These are phyloP conservation scores for Trichosurus vulpecula DNA, from an alignment of 2,797 vertebrate species.

Conservation along the genomic window DNA sequence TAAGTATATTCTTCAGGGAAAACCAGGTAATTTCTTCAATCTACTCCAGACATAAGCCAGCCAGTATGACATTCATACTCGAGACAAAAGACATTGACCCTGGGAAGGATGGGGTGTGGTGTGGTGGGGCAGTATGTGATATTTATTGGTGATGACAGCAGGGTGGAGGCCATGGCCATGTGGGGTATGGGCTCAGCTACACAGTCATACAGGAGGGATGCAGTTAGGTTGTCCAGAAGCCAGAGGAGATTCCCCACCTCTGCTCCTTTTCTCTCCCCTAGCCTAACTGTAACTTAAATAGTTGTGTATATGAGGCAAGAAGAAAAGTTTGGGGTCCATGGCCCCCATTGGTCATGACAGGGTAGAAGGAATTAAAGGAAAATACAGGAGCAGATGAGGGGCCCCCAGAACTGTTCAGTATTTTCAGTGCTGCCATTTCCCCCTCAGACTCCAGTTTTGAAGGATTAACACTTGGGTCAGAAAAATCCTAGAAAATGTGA, in stretches of 20 bases:
- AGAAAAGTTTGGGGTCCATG: constrained; percentile 31
- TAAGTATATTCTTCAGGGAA: not conserved
- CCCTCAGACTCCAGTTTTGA: not conserved
- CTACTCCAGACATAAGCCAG: not conserved
- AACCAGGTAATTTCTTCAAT: not conserved
- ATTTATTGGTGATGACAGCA: constrained; percentile 76
- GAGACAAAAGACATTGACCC: constrained; percentile 24
- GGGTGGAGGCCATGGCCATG: constrained; percentile 51
- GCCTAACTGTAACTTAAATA: constrained; percentile 67
- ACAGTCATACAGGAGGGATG: constrained; percentile 62
- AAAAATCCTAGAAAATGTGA: not conserved
- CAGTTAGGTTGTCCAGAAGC: constrained; percentile 32
- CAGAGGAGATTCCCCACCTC: constrained; percentile 29
- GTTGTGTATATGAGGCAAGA: constrained; percentile 62
- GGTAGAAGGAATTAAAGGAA: constrained; percentile 54
- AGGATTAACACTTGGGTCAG: not conserved
- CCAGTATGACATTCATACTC: not conserved
- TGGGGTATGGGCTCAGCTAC: constrained; percentile 75
- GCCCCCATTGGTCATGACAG: constrained; percentile 44
- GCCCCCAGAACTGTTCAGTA: not conserved
- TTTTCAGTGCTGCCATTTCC: not conserved
- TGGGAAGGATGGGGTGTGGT: constrained; percentile 5
- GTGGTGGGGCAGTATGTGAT: constrained; percentile 50
- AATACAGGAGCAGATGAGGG: constrained; percentile 52
- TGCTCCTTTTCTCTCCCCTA: constrained; percentile 32